Conservation (phyloP, 2,797 vertebrate genomes). For the Myotis myotis region DNA sequence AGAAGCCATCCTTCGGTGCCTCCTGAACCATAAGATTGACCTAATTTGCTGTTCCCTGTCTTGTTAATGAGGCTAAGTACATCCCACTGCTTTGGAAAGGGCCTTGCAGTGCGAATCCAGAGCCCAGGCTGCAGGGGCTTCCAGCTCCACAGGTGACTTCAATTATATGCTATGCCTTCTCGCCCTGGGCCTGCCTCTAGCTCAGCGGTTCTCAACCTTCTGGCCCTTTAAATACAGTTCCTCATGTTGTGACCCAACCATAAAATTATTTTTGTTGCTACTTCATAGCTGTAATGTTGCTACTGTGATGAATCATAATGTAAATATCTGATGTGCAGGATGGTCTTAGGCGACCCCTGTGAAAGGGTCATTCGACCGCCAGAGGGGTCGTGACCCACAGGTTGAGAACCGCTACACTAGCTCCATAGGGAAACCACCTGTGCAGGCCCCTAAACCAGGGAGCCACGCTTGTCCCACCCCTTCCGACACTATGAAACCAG, state of each 20-base stretch:
- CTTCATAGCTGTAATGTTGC: too few relatives aligned
- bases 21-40: conserved; percentile 14
- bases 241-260: too few relatives aligned
- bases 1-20: neutral
- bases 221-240: too few relatives aligned
- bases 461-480: neutral
- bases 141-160: neutral
- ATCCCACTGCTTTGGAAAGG: neutral
- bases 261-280: too few relatives aligned
- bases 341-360: too few relatives aligned
- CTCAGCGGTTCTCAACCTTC: too few relatives aligned
- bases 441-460: neutral
- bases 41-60: conserved; percentile 38
- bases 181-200: accelerated
- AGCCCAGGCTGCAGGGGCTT: neutral
- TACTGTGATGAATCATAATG: too few relatives aligned
- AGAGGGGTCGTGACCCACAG: too few relatives aligned
- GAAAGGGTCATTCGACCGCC: too few relatives aligned
- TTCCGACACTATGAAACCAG: neutral
- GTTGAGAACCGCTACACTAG: too few relatives aligned
- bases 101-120: neutral
- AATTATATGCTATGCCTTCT: neutral
- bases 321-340: too few relatives aligned
- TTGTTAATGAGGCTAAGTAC: conserved; percentile 32
- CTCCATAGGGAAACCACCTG: neutral